Percentiles rank a stretch among this genome's conserved stretches.
Conservation (phyloP, 2,888 invertebrate genomes). For the Cosmorhoe ocellata region DNA sequence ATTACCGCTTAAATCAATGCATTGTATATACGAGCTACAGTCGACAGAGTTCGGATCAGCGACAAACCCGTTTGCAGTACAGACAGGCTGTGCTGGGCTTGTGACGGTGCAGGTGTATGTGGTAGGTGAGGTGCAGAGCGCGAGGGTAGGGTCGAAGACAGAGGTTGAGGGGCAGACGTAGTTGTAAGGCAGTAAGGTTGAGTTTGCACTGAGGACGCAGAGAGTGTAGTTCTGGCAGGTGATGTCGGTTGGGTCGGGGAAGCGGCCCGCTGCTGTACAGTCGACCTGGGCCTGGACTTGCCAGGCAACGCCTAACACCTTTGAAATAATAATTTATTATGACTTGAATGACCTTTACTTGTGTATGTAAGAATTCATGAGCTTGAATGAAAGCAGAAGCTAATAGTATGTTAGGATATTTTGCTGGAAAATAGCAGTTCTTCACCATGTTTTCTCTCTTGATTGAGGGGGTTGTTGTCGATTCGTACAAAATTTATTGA, state of each 20-base stretch:
- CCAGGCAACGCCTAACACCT: conserved; percentile 44
- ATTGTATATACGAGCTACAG: conserved; percentile 62
- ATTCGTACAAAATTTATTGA: too few relatives aligned
- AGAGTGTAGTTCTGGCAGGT: conserved; percentile 69
- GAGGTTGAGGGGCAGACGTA: conserved; percentile 70
- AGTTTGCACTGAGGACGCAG: conserved; percentile 53
- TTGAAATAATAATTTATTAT: neutral
- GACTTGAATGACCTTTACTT: too few relatives aligned
- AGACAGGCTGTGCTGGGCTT: conserved; percentile 38
- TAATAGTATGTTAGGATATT: too few relatives aligned
- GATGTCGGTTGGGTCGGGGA: conserved; percentile 60
- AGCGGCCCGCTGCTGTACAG: conserved; percentile 60
- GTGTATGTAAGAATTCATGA: too few relatives aligned
- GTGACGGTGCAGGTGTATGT: conserved; percentile 58
- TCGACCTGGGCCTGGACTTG: conserved; percentile 52
- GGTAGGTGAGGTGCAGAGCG: conserved; percentile 54
- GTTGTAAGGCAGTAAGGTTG: conserved; percentile 52
- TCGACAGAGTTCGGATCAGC: conserved; percentile 56
- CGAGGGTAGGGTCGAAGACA: conserved; percentile 59
- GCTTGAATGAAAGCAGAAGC: too few relatives aligned
- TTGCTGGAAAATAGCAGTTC: too few relatives aligned
- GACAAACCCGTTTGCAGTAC: conserved; percentile 59
- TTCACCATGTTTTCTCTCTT: too few relatives aligned
- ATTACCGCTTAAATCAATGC: conserved; percentile 48
- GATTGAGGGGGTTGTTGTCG: too few relatives aligned